Percentiles rank a stretch among this genome's conserved stretches.
Conservation (phyloP, 92 coral and sea anemone species). For the Meandrina meandrites region DNA sequence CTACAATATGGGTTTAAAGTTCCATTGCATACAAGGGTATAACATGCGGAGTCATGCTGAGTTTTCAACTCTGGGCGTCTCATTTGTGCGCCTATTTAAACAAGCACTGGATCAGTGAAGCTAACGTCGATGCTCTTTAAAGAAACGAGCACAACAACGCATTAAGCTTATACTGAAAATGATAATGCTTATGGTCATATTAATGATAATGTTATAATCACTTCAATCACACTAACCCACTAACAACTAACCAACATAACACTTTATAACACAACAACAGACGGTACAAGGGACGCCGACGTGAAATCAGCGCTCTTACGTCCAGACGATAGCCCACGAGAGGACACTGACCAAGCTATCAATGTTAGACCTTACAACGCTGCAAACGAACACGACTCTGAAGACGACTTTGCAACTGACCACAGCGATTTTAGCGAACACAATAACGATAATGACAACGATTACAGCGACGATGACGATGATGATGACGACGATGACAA, state of each 20-base stretch:
- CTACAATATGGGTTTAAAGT: neutral
- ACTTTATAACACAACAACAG: slow-evolving; percentile 27
- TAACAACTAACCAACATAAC: slow-evolving; percentile 42
- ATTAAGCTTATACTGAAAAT: neutral
- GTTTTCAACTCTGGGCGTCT: neutral
- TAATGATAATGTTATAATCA: neutral
- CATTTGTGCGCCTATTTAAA: neutral
- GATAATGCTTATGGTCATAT: too few species aligned
- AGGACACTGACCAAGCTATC: slow-evolving; percentile 28
- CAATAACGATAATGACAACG: slow-evolving; percentile 35
- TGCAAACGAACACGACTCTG: neutral
- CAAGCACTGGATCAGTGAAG: neutral
- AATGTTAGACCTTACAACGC: slow-evolving; percentile 25
- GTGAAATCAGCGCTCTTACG: slow-evolving; percentile 41
- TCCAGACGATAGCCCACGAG: slow-evolving; percentile 15
- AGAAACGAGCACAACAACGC: neutral
- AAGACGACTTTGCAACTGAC: slow-evolving; percentile 25
- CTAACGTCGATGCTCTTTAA: neutral
- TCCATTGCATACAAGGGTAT: neutral
- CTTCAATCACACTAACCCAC: neutral
- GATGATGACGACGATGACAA: slow-evolving; percentile 2
- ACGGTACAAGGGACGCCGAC: slow-evolving; percentile 28
- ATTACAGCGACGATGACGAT: slow-evolving; percentile 24
- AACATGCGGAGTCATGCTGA: neutral
- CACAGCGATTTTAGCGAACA: slow-evolving; percentile 29